These are phyloP conservation scores for Acheta domesticus DNA, from an alignment of 2,888 invertebrate species.

Conservation along the genomic window DNA sequence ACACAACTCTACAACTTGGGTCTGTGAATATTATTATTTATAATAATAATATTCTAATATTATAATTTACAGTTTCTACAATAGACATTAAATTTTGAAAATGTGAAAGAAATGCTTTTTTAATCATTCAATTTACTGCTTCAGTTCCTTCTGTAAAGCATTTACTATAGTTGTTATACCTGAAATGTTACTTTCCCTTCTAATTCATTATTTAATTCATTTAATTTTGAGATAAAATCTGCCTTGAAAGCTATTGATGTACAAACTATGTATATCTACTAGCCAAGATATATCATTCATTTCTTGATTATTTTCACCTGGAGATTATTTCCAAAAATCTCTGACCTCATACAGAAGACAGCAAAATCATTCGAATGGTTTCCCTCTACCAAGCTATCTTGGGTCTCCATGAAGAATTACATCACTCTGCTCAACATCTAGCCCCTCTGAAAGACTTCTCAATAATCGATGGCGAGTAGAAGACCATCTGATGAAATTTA, in stretches of 20 bases:
- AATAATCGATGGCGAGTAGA: conserved; percentile 24
- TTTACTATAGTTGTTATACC: not conserved
- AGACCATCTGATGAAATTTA: conserved; percentile 26
- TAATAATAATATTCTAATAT: no score
- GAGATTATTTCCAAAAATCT: not conserved
- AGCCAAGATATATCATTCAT: not conserved
- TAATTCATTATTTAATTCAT: not conserved
- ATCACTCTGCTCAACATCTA: conserved; percentile 22
- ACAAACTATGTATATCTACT: no score
- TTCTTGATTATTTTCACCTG: not conserved
- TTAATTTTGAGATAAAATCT: not conserved
- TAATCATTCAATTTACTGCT: not conserved
- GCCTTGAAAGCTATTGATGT: no score
- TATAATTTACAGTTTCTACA: no score
- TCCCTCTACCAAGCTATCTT: conserved; percentile 22
- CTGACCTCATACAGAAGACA: conserved; percentile 20
- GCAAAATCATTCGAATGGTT: conserved; percentile 19
- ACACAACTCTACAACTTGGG: no score
- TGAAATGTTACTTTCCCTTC: not conserved
- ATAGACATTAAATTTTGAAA: no score
- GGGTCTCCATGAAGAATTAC: not conserved
- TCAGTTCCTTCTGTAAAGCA: not conserved
- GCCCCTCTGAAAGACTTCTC: conserved; percentile 20
- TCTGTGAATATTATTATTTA: no score
- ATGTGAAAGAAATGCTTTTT: not conserved